Percentiles rank a stretch among this genome's conserved stretches.
These are phyloP conservation scores for Eristalis pertinax DNA, from an alignment of 2,888 invertebrate species.

Conservation along the genomic window DNA sequence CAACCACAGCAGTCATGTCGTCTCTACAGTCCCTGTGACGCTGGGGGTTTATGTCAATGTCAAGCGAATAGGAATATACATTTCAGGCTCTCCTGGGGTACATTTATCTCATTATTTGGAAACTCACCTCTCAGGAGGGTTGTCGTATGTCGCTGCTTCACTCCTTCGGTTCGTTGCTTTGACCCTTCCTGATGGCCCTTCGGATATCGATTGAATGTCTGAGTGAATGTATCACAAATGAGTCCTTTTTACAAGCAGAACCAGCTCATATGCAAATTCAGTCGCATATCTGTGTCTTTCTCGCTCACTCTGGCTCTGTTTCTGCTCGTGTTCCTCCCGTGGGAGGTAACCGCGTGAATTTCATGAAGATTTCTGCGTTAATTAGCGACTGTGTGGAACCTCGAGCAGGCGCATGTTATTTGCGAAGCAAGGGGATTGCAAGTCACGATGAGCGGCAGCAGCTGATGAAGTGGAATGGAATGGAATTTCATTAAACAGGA, in stretches of 20 bases:
- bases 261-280: not conserved
- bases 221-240: not conserved
- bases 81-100: not conserved
- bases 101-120: slow-evolving; percentile 26
- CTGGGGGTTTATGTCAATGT: not conserved
- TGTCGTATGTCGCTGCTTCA: not conserved
- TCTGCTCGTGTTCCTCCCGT: not conserved
- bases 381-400: slow-evolving; percentile 23
- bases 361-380: slow-evolving; percentile 43
- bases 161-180: too few species aligned
- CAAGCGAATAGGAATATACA: not conserved
- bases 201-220: slow-evolving; percentile 27
- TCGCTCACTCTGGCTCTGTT: not conserved
- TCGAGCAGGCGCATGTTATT: slow-evolving; percentile 1
- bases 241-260: not conserved
- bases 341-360: slow-evolving; percentile 25
- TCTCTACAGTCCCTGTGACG: not conserved
- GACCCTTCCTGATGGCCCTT: not conserved
- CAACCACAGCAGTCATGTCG: slow-evolving; percentile 27
- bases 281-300: not conserved
- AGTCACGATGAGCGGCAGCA: not conserved
- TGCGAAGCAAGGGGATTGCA: not conserved
- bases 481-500: slow-evolving; percentile 24
- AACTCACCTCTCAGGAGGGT: slow-evolving; percentile 2
- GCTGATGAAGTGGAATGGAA: slow-evolving; percentile 22